Evolutionary conservation across 2,888 invertebrate species (phyloP).

Genomic region (Leuctra nigra): DNA sequence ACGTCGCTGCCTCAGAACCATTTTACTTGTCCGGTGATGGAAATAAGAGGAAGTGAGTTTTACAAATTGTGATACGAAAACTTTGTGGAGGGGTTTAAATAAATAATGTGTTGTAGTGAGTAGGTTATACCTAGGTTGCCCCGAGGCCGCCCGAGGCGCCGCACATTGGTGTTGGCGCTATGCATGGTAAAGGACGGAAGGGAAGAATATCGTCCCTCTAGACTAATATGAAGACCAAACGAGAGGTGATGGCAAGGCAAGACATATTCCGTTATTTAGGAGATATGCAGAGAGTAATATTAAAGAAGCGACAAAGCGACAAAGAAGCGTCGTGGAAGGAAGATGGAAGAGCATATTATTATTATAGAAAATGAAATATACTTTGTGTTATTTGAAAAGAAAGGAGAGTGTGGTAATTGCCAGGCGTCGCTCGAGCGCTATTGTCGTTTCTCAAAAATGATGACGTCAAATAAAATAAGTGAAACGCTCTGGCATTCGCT

Average conservation of each 20-base stretch:
- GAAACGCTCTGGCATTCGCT: too few relatives aligned
- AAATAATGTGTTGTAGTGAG: conserved; percentile 3
- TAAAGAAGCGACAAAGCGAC: neutral
- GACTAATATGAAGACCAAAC: neutral
- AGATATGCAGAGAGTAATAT: neutral
- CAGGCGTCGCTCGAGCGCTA: neutral
- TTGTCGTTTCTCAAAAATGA: neutral
- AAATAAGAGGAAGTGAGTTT: neutral
- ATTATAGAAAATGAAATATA: neutral
- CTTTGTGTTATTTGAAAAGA: conserved; percentile 2
- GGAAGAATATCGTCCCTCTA: neutral
- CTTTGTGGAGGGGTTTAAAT: conserved; percentile 10
- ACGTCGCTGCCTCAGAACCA: neutral
- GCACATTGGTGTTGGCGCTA: neutral
- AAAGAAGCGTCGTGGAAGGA: neutral
- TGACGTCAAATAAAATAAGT: conserved; percentile 3
- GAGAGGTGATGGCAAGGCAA: neutral
- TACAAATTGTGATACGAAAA: conserved; percentile 15
- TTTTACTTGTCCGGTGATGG: neutral
- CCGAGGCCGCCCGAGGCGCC: neutral
- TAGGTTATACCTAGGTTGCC: neutral
- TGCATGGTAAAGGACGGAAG: neutral
- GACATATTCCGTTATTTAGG: neutral
- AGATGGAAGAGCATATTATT: neutral
- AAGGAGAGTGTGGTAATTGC: neutral